Evolutionary conservation across 2,113 vertebrate species (phyloP), one percentile per base, ranked within the genome.

Genomic region (Vireo altiloquus): DNA sequence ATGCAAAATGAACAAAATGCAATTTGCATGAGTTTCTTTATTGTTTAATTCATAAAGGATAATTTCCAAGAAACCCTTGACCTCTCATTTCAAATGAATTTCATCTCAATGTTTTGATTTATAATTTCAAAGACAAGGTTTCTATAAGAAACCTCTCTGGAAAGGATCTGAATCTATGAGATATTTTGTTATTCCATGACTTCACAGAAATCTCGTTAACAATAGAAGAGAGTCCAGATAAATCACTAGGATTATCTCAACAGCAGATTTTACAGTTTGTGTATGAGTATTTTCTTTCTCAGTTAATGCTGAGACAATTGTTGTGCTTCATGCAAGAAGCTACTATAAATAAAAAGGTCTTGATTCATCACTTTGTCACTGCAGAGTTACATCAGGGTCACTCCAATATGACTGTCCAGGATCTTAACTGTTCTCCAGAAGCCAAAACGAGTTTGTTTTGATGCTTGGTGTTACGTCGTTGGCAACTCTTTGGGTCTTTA

Each of bases 41-140:
- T 91, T 79, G 42, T 53, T 95, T 86, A 83, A 88, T 87, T 92
- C n/a, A 72, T 88, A 39, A 60, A 87, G 33, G 13, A 76, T 89
- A 69, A 72, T 84, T 89, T 92, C 54, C 59, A 90, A 83, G 76
- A 94, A 96, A 87, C 52, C 22, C 49, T 53, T 91, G 65, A 90
- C 78, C 31, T 91, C 46, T 90, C 13, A 53, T 75, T 82, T 47
- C 25, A 93, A 56, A 70, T 8, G 0, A 68, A 56, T 89, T 89
- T 89, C 16, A 61, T 83, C 18, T 16, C 23, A 50, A 15, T 70
- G 13, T 54, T 96, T 97, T 64, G 42, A 75, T 66, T 87, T 89
- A 20, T 40, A 77, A 84, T 91, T 97, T 94, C 56, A 83, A 91
- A 95, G 49, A 16, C 30, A 82, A 65, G 80, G 9, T 37, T 75